Evolutionary conservation across 2,797 vertebrate genomes (phyloP).

Genomic region (Eulemur mongoz): DNA sequence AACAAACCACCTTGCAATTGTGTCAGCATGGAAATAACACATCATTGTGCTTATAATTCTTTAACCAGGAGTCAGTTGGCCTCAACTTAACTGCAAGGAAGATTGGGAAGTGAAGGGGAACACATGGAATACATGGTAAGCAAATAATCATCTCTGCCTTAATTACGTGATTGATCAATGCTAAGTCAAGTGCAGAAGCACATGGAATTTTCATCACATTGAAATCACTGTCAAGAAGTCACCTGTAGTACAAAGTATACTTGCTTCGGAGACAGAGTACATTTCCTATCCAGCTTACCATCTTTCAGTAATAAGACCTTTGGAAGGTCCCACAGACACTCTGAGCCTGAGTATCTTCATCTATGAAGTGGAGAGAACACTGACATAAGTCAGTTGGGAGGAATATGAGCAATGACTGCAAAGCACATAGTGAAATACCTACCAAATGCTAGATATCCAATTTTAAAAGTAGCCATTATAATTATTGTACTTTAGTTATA

Average conservation of each 20-base stretch:
- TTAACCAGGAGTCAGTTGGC: neutral
- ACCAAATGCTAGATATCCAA: neutral
- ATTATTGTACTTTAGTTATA: neutral
- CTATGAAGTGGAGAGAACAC: neutral
- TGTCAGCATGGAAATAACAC: neutral
- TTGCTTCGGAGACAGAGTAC: neutral
- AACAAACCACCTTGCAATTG: neutral
- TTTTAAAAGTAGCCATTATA: slow-evolving; percentile 3
- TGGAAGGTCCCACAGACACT: neutral
- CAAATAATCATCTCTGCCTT: neutral
- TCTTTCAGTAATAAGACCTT: neutral
- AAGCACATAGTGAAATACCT: neutral
- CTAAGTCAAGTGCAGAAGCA: neutral
- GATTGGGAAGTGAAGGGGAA: neutral
- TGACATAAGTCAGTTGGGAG: accelerated
- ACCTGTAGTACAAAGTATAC: neutral
- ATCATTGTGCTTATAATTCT: neutral
- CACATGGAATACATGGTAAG: accelerated
- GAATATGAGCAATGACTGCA: neutral
- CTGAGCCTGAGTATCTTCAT: neutral
- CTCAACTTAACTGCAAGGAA: neutral
- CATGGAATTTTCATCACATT: neutral
- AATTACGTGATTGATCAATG: neutral
- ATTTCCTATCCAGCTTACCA: no score
- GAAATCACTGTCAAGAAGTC: neutral